Base-by-base conservation (phyloP, 2,797 vertebrate species). In the Lepus oiostolus region DNA sequence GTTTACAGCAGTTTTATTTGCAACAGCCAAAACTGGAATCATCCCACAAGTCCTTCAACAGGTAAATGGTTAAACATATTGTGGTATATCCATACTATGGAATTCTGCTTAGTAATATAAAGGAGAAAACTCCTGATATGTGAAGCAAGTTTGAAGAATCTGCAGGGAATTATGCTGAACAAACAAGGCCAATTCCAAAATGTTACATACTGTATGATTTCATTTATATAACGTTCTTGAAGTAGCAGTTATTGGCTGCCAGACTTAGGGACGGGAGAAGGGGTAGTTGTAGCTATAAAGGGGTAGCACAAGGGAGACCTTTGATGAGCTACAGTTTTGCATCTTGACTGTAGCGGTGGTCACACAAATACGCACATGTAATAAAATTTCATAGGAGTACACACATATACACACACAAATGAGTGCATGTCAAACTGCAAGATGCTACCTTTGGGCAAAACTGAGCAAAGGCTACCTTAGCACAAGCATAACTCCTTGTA, bases 1-100 rank as follows among this genome's bases (percentile, higher is more conserved):
- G 54, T 96, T 93, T 80, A 85, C 9, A 70, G 50, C 13, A 82
- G 26, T 16, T 87, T 93, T 65, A 80, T 84, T 88, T 92, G 32
- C 62, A 60, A 68, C 71, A 93, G 60, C 52, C 32, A 58, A 17
- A 94, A 79, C 28, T 76, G 26, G n/a, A 90, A 88, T 81, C 24
- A 81, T 68, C 28, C 47, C n/a, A 60, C 13, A 11, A 93, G n/a
- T 24, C 67, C 24, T 83, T 93, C 28, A 71, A 0, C 32, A 2
- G 14, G 16, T 88, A 19, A 92, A 85, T 68, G 67, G 52, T 85
- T 83, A 83, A 90, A 68, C 16, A 65, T 67, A 62, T 9, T 63
- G 35, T 93, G 74, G 14, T 82, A 79, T 11, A 60, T 50, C 16
- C 17, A 50, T 16, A 81, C 30, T 32, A 8, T 65, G 30, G 32